Evolutionary conservation across 2,113 vertebrate species (phyloP).

Genomic region (Corythornis cristatus): DNA sequence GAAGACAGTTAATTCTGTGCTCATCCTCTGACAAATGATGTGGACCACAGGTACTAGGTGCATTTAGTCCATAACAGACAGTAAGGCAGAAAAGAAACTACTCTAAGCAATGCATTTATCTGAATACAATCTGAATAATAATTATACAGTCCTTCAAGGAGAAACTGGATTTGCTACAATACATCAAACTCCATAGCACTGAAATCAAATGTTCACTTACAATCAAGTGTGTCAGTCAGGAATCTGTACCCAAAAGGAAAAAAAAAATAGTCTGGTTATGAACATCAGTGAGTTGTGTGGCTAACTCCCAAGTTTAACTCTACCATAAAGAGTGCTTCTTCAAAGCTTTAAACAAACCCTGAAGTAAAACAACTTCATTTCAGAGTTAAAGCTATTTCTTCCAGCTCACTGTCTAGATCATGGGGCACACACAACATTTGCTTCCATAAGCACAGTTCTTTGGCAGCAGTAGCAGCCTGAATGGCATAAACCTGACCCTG

Average conservation of each 20-base stretch:
- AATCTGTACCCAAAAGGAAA: not conserved
- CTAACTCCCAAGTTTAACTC: not conserved
- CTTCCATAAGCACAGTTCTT: not conserved
- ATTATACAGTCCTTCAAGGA: not conserved
- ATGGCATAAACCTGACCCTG: not conserved
- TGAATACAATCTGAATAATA: not conserved
- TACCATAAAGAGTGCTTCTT: not conserved
- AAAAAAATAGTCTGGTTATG: not conserved
- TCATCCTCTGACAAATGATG: not conserved
- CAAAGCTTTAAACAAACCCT: not conserved
- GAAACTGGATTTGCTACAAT: not conserved
- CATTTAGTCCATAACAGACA: not conserved
- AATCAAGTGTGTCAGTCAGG: not conserved
- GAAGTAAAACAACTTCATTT: not conserved
- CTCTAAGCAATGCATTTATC: not conserved
- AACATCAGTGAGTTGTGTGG: not conserved
- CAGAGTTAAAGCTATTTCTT: not conserved
- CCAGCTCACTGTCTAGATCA: not conserved
- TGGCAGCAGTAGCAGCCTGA: not conserved
- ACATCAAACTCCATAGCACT: not conserved
- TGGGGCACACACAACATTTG: accelerated
- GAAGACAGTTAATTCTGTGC: not conserved
- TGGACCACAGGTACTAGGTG: not conserved
- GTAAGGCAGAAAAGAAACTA: slow-evolving; percentile 26
- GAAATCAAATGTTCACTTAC: not conserved